phyloP scores from a whole-genome alignment of 1,140 invertebrate species.

The Propsilocerus akamusi region DNA sequence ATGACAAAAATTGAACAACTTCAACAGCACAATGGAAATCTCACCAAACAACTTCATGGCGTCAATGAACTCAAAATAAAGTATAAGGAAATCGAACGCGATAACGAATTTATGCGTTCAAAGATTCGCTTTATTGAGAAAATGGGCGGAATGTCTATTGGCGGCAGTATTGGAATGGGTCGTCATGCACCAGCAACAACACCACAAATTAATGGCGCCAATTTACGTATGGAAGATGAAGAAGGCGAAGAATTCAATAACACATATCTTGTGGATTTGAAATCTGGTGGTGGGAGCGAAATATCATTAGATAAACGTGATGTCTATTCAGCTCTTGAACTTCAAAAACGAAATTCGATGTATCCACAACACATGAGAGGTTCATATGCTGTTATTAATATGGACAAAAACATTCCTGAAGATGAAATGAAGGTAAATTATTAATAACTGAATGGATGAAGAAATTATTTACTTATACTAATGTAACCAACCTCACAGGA shows the following conservation, averaged over 20 bases:
- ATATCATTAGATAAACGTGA: neutral
- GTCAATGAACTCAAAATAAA: neutral
- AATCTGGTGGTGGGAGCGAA: conserved; percentile 17
- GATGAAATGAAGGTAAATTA: conserved; percentile 54
- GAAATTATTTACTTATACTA: too few relatives aligned
- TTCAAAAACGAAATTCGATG: conserved; percentile 70
- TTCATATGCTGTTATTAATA: conserved; percentile 70
- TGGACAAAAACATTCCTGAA: conserved; percentile 43
- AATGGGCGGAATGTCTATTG: neutral
- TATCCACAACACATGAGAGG: conserved; percentile 74
- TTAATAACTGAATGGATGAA: too few relatives aligned
- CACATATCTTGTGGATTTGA: conserved; percentile 46
- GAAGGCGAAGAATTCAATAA: conserved; percentile 65
- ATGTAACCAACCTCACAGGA: too few relatives aligned
- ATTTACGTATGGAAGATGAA: conserved; percentile 59
- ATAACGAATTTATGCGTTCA: neutral
- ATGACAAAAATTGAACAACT: neutral
- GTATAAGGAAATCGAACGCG: neutral
- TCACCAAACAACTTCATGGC: neutral
- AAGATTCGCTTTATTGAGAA: neutral
- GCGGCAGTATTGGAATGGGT: neutral
- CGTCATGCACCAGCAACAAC: neutral
- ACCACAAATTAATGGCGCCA: conserved; percentile 17
- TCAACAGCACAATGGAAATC: neutral
- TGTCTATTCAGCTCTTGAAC: conserved; percentile 24